Conservation (phyloP, 2,113 vertebrate genomes). For the Hyaena hyaena region DNA sequence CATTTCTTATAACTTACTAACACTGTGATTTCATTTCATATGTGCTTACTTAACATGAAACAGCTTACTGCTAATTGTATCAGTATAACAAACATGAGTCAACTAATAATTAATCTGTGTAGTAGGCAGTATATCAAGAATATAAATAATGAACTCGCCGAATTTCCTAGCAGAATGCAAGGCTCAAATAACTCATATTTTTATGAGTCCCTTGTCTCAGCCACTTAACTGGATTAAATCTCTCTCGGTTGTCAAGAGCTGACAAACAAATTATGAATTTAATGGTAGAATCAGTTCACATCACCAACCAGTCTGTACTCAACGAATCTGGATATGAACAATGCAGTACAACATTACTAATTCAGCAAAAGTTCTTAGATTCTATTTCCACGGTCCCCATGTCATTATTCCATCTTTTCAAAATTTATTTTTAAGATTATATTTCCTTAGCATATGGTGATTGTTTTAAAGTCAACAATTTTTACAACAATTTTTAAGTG, state of each 20-base stretch:
- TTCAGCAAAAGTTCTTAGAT: slow-evolving; percentile 31
- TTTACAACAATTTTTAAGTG: neutral
- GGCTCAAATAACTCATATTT: slow-evolving; percentile 39
- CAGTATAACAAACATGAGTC: neutral
- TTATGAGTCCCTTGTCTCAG: neutral
- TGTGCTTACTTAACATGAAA: slow-evolving; percentile 1
- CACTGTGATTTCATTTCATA: slow-evolving; percentile 4
- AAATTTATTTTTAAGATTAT: slow-evolving; percentile 18
- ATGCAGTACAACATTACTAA: neutral
- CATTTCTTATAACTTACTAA: neutral
- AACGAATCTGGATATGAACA: neutral
- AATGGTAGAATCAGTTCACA: neutral
- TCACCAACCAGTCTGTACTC: neutral
- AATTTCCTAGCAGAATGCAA: slow-evolving; percentile 52
- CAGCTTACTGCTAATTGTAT: neutral
- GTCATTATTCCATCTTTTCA: neutral
- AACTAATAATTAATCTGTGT: slow-evolving; percentile 22
- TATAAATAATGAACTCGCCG: slow-evolving; percentile 52
- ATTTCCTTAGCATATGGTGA: neutral
- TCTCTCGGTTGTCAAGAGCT: neutral
- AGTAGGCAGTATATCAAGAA: neutral
- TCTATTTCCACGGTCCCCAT: neutral
- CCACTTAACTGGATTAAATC: slow-evolving; percentile 62
- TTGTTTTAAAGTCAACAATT: neutral
- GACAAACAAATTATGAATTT: slow-evolving; percentile 16